Evolutionary conservation across 2,113 vertebrate species (phyloP).

Genomic region (Gracilinanus agilis): DNA sequence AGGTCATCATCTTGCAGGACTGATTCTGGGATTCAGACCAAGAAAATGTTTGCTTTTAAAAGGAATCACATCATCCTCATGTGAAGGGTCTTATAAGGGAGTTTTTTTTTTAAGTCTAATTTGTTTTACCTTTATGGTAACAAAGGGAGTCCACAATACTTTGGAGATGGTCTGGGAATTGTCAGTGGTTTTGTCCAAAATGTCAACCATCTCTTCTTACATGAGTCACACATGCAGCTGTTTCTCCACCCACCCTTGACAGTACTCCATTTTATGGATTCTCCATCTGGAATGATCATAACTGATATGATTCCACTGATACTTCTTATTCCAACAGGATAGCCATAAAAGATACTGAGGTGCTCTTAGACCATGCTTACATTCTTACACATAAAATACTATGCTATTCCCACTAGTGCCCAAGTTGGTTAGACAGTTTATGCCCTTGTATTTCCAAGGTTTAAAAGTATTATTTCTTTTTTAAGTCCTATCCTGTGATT

Average conservation of each 20-base stretch:
- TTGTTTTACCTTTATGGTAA: neutral
- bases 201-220: neutral
- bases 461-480: constrained; percentile 6
- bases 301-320: neutral
- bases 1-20: constrained; percentile 9
- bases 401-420: constrained; percentile 31
- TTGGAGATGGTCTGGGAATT: constrained; percentile 8
- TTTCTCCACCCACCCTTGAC: accelerated
- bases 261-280: neutral
- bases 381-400: constrained; percentile 22
- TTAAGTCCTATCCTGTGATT: constrained; percentile 24
- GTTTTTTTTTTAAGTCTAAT: constrained; percentile 4
- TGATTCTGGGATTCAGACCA: neutral
- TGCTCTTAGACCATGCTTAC: neutral
- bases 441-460: constrained; percentile 5
- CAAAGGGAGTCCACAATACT: constrained; percentile 1
- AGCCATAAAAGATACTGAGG: constrained; percentile 38
- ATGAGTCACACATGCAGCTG: neutral
- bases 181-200: neutral
- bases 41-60: neutral
- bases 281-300: neutral
- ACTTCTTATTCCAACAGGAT: constrained; percentile 20
- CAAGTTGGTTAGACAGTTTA: constrained; percentile 44
- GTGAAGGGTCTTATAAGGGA: constrained; percentile 28
- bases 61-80: neutral